Conservation (phyloP, 1,140 invertebrate species). For the Drosophila burlai region DNA sequence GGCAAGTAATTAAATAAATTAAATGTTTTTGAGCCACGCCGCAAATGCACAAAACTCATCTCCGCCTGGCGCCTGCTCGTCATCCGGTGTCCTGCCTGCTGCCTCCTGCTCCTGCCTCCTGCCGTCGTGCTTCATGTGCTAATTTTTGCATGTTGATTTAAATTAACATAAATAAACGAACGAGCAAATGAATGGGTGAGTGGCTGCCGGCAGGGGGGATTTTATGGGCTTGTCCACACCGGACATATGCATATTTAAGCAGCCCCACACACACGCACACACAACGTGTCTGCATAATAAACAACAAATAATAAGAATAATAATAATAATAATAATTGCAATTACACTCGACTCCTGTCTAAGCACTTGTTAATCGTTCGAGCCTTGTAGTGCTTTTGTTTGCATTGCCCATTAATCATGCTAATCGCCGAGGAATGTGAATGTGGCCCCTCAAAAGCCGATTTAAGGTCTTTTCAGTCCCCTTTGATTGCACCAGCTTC, state of each 20-base stretch:
- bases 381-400: slow-evolving; percentile 20
- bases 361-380: slow-evolving; percentile 24
- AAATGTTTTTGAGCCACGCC: slow-evolving; percentile 54
- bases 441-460: slow-evolving; percentile 10
- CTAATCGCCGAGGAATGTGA: slow-evolving; percentile 37
- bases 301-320: slow-evolving; percentile 35
- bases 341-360: slow-evolving; percentile 24
- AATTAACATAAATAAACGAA: slow-evolving; percentile 67
- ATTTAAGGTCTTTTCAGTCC: slow-evolving; percentile 2
- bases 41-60: slow-evolving; percentile 49
- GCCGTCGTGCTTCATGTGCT: slow-evolving; percentile 51
- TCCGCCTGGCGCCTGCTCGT: slow-evolving; percentile 21
- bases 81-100: slow-evolving; percentile 1
- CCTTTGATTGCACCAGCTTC: not conserved
- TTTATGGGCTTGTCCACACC: slow-evolving; percentile 38
- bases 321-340: slow-evolving; percentile 48
- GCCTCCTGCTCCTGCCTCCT: not conserved
- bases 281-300: slow-evolving; percentile 44
- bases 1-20: slow-evolving; percentile 67
- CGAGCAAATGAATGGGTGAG: slow-evolving; percentile 50
- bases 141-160: slow-evolving; percentile 68
- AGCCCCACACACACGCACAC: slow-evolving; percentile 4
- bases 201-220: slow-evolving; percentile 14
- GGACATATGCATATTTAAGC: slow-evolving; percentile 59
- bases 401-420: slow-evolving; percentile 49